A percentile compares a stretch with the other conserved stretches of the same genome.
These are phyloP conservation scores for Thymelicus sylvestris DNA, from an alignment of 2,888 invertebrate genomes.

Conservation along the genomic window DNA sequence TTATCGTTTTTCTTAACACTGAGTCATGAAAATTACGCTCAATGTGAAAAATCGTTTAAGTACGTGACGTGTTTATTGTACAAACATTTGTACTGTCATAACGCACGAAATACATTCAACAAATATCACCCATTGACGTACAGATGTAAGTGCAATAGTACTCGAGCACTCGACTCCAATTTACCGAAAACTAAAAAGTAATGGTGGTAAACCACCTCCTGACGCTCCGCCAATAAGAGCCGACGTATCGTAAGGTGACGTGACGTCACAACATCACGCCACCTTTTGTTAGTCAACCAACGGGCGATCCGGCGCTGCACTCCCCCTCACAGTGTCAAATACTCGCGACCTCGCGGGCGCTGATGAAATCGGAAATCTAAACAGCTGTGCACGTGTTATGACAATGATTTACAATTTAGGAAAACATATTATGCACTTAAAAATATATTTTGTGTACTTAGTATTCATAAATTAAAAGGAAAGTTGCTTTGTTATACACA, in stretches of 20 bases:
- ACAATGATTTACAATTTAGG: conserved; percentile 1
- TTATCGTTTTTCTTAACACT: too few relatives aligned
- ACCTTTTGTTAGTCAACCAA: conserved; percentile 79
- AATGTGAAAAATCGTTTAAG: too few relatives aligned
- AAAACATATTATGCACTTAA: neutral
- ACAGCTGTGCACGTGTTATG: conserved; percentile 12
- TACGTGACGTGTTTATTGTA: too few relatives aligned
- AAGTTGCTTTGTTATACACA: too few relatives aligned
- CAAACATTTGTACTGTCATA: neutral
- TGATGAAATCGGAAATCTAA: conserved; percentile 41
- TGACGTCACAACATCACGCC: conserved; percentile 84
- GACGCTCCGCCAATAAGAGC: conserved; percentile 62
- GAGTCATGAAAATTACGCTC: too few relatives aligned
- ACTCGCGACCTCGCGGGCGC: conserved; percentile 46
- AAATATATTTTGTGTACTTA: neutral
- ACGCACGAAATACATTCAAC: neutral
- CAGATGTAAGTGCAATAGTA: conserved; percentile 14
- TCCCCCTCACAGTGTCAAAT: conserved; percentile 51
- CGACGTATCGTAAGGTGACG: conserved; percentile 74
- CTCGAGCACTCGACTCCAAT: conserved; percentile 23
- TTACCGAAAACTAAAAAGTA: conserved; percentile 27
- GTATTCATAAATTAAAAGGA: too few relatives aligned
- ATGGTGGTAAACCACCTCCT: conserved; percentile 19
- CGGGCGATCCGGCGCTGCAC: conserved; percentile 72
- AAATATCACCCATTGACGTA: conserved; percentile 28